Percentiles rank a stretch among this genome's conserved stretches.
Conservation (phyloP, 2,888 invertebrate species). For the Heliconius aoede region DNA sequence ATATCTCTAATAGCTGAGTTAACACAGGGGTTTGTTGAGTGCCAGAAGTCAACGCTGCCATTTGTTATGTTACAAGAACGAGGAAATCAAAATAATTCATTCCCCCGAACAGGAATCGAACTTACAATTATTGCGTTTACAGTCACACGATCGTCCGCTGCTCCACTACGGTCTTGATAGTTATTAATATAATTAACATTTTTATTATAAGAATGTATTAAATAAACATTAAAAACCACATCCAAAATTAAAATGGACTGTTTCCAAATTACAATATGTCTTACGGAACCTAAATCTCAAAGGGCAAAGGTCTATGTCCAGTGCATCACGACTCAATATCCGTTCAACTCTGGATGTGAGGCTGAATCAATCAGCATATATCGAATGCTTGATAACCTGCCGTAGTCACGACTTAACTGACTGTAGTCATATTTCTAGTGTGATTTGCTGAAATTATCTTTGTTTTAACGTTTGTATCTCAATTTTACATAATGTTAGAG, state of each 20-base stretch:
- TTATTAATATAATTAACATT: background rate
- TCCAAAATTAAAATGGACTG: background rate
- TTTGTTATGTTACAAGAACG: background rate
- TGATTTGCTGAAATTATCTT: background rate
- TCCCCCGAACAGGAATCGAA: background rate
- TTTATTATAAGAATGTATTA: background rate
- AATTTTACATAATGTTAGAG: background rate
- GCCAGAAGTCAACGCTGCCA: background rate
- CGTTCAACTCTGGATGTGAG: slow-evolving; percentile 47
- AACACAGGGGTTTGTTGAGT: too few relatives aligned
- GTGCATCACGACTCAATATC: slow-evolving; percentile 55
- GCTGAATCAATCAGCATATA: slow-evolving; percentile 48
- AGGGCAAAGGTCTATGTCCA: slow-evolving; percentile 60
- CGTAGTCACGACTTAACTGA: slow-evolving; percentile 42
- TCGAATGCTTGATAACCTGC: slow-evolving; percentile 39
- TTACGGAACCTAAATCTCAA: slow-evolving; percentile 48
- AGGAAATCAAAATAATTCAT: background rate
- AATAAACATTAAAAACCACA: background rate
- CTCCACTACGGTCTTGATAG: background rate
- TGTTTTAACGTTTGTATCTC: background rate
- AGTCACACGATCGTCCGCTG: background rate
- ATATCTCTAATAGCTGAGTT: too few relatives aligned
- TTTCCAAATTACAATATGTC: slow-evolving; percentile 45
- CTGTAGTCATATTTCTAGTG: slow-evolving; percentile 17
- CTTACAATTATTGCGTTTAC: background rate